These are phyloP conservation scores for Gymnothorax reevesii DNA, from an alignment of 2,797 vertebrate species.

Conservation along the genomic window DNA sequence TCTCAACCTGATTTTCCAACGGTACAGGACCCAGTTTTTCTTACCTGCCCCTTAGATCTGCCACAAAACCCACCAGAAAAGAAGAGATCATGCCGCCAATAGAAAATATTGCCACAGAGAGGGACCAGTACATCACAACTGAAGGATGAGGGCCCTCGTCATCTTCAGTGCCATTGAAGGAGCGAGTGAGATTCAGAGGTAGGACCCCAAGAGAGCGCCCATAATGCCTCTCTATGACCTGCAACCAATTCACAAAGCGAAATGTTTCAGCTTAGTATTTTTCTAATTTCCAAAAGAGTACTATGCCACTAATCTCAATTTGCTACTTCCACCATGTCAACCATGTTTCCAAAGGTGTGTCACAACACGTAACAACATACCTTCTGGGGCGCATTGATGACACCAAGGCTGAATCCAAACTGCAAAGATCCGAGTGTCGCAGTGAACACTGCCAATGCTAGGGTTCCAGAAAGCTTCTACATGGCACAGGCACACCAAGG, in stretches of 20 bases:
- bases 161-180: constrained; percentile 9
- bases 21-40: constrained; percentile 13
- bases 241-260: background rate
- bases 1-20: background rate
- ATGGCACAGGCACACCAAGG: constrained; percentile 41
- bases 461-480: constrained; percentile 80
- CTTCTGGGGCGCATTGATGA: constrained; percentile 94
- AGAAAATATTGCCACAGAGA: constrained; percentile 90
- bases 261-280: background rate
- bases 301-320: background rate
- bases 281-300: background rate
- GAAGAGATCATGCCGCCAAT: constrained; percentile 91
- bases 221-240: constrained; percentile 89
- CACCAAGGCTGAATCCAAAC: constrained; percentile 90
- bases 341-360: background rate
- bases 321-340: background rate
- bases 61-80: constrained; percentile 89
- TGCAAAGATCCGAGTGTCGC: constrained; percentile 88
- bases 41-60: constrained; percentile 86
- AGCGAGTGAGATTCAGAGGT: constrained; percentile 39
- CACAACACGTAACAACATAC: constrained; percentile 55
- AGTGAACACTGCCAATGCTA: constrained; percentile 83
- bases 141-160: constrained; percentile 32
- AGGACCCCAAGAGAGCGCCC: constrained; percentile 68
- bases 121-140: constrained; percentile 87